Conservation (phyloP, 1,140 invertebrate genomes). For the Kradibia gibbosae region DNA sequence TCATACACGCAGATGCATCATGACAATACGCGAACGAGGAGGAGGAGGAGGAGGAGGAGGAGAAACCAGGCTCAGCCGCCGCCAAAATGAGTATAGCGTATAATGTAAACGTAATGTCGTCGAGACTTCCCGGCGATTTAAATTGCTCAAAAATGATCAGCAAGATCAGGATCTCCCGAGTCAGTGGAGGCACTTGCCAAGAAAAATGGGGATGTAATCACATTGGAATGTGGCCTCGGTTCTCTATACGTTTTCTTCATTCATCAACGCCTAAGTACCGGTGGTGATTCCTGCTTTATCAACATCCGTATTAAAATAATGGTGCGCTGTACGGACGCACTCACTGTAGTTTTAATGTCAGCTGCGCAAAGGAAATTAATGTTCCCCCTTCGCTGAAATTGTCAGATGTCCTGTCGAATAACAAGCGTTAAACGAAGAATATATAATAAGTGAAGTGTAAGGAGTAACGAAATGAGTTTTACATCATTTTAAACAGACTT, state of each 20-base stretch:
- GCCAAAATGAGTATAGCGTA: no score
- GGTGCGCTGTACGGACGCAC: neutral
- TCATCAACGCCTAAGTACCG: neutral
- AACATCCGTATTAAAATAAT: neutral
- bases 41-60: neutral
- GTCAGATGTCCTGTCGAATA: neutral
- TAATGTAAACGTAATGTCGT: neutral
- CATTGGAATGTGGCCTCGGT: neutral
- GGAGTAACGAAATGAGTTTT: no score
- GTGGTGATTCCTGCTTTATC: neutral
- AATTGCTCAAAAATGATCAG: neutral
- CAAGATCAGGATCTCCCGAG: neutral
- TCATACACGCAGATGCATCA: constrained; percentile 1
- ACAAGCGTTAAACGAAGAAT: neutral
- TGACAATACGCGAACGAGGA: neutral
- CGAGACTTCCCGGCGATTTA: neutral
- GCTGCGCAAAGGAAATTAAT: neutral
- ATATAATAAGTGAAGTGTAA: neutral
- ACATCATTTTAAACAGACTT: no score
- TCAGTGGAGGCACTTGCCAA: neutral
- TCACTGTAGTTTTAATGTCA: neutral
- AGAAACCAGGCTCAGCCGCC: neutral
- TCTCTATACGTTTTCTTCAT: neutral
- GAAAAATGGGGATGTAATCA: neutral
- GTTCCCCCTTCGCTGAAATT: neutral